Evolutionary conservation across 2,113 vertebrate genomes (phyloP), one percentile per base, ranked within the genome.

Genomic region (Nesogale talazaci): DNA sequence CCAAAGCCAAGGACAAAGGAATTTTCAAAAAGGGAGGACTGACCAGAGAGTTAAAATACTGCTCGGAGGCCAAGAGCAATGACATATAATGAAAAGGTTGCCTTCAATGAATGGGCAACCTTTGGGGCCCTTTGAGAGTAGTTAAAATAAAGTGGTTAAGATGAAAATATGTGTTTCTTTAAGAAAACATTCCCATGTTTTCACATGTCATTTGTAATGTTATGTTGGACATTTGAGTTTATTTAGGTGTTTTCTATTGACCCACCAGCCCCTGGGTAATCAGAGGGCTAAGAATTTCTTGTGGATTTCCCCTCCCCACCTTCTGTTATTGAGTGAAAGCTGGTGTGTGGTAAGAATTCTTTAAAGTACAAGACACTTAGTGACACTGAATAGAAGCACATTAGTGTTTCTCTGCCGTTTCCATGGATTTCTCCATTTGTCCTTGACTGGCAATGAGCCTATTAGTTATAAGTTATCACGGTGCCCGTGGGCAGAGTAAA

Each of bases 371-470:
- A 72, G 52, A 42, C 93, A 65, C 42, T 91, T 89, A 82, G 34
- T 95, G 83, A 89, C 94, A 77, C 88, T 79, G 29, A 0, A 81
- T 83, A 86, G 93, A 88, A 75, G 59, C 89, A 95, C 31, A 81
- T 97, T 98, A 95, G 97, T 86, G 76, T 97, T 98, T 98, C 78
- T 27, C 97, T 57, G 88, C 94, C 93, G 94, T 97, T 98, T 96
- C 96, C 94, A 93, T 97, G 95, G 93, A 11, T 91, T 96, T 96
- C 95, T 94, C 91, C 76, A 57, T 96, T 98, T 98, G 98, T 96
- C 98, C 98, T 98, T 98, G 98, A 97, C 96, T 97, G 97, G 90
- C 97, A 98, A 98, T 98, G 97, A 98, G 97, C 96, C 97, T 97
- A 27, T 97, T 98, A 97, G 94, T 96, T 97, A 79, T 96, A 94